A percentile compares a stretch with the other conserved stretches of the same genome.
Conservation (phyloP, 2,113 vertebrate genomes). For the Melanotaenia duboulayi region DNA sequence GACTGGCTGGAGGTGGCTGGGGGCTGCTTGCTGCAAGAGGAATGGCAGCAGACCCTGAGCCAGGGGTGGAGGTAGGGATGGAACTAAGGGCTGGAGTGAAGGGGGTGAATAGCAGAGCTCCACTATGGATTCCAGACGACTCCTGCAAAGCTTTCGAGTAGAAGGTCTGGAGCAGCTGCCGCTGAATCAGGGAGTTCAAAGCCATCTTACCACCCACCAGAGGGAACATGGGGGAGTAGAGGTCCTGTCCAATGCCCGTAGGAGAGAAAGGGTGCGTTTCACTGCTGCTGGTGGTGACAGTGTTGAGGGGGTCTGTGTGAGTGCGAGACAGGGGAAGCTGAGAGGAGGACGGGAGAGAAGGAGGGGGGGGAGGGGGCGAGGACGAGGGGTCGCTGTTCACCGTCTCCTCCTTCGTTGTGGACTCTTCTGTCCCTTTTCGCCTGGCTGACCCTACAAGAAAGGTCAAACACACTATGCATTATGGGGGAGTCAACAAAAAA, state of each 20-base stretch:
- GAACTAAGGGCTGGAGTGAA: slow-evolving; percentile 78
- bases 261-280: slow-evolving; percentile 96
- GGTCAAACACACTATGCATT: slow-evolving; percentile 99
- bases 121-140: slow-evolving; percentile 83
- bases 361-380: slow-evolving; percentile 78
- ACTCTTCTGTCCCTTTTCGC: slow-evolving; percentile 97
- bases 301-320: slow-evolving; percentile 71
- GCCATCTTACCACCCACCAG: slow-evolving; percentile 97
- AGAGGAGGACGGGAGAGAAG: slow-evolving; percentile 81
- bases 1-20: slow-evolving; percentile 84
- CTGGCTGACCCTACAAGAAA: slow-evolving; percentile 99
- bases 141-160: slow-evolving; percentile 99
- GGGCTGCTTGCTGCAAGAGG: slow-evolving; percentile 92
- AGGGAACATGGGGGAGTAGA: slow-evolving; percentile 94
- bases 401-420: slow-evolving; percentile 83
- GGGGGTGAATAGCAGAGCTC: slow-evolving; percentile 92
- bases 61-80: slow-evolving; percentile 81
- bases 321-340: slow-evolving; percentile 73
- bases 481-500: slow-evolving; percentile 94
- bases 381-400: slow-evolving; percentile 79
- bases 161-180: slow-evolving; percentile 98
- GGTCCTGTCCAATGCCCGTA: slow-evolving; percentile 96
- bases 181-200: slow-evolving; percentile 97
- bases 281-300: slow-evolving; percentile 90
- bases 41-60: slow-evolving; percentile 91